Percentiles rank a stretch among this genome's conserved stretches.
Conservation (phyloP, 2,797 vertebrate genomes). For the Pangasius krempfi region DNA sequence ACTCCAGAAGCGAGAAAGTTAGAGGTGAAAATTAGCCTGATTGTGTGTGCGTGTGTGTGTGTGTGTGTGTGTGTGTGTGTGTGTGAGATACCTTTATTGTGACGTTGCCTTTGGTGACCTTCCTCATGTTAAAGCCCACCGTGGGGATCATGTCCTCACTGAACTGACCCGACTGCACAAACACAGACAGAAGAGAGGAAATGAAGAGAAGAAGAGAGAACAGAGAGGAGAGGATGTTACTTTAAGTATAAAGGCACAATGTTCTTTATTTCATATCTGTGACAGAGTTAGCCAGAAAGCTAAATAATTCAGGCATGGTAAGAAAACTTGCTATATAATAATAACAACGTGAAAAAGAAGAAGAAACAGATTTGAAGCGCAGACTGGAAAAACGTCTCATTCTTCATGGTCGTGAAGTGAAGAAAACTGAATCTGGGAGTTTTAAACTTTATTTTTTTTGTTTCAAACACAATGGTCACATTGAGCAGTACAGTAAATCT, state of each 20-base stretch:
- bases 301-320: neutral
- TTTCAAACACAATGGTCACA: conserved; percentile 12
- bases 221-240: neutral
- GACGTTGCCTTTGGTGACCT: conserved; percentile 98
- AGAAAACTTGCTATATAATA: neutral
- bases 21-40: too few species aligned
- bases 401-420: too few species aligned
- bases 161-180: conserved; percentile 92
- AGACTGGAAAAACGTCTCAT: neutral
- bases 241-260: neutral
- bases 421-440: neutral
- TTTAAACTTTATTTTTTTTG: too few species aligned
- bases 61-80: neutral
- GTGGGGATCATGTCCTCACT: conserved; percentile 99
- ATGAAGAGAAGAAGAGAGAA: neutral
- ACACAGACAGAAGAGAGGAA: conserved; percentile 29
- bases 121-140: conserved; percentile 99
- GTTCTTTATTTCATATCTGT: too few species aligned
- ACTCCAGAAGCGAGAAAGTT: neutral
- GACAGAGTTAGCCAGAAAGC: neutral
- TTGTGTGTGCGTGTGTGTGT: neutral
- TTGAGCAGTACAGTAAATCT: conserved; percentile 20
- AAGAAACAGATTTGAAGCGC: neutral
- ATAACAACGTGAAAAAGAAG: neutral
- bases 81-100: conserved; percentile 89